Evolutionary conservation across 92 coral and sea anemone species (phyloP), one percentile per base, ranked within the genome.

Genomic region (Montipora capitata): DNA sequence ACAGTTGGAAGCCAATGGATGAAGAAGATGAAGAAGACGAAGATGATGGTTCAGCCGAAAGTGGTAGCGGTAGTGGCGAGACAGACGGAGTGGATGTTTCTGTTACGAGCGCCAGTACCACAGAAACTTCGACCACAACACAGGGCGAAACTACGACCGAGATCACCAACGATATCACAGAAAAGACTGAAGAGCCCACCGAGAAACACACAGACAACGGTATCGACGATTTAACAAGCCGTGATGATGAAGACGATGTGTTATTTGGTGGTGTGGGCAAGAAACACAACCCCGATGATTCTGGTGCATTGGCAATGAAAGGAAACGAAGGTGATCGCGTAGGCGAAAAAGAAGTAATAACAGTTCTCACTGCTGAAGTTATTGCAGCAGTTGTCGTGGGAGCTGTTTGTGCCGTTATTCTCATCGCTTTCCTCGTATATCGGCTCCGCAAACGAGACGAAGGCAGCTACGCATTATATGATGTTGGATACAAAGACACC

Each of bases 331-430:
- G 35, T 27, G 35, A 27, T 18, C 20, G 20, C 20, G 20, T 18
- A 0, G 20, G 20, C 20, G 20, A 18, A 41, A 76, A 71, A 11
- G 61, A 0, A 39, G 87, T 59, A 0, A 52, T 82, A 16, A 41
- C 72, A 39, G 95, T 94, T 61, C 92, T 97, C 9, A 94, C 99
- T 7, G 90, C 92, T 45, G 99, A 97, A 91, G 99, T 97, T 5
- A 93, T 94, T 35, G 98, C 98, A 11, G 99, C 98, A 10, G 98
- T 97, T 48, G 96, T 95, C 48, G 99, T 94, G 58, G 98, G 99
- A 54, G 99, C 99, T n/a, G 93, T 97, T 10, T 96, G 98, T 71
- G 99, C 99, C 0, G 91, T 97, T 9, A 93, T 97, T 41, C 81
- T 97, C 72, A 97, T 97, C 14, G 99, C 98, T 7, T 97, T 97